Evolutionary conservation across 2,888 invertebrate species (phyloP).

Genomic region (Zygogramma bicolorata): DNA sequence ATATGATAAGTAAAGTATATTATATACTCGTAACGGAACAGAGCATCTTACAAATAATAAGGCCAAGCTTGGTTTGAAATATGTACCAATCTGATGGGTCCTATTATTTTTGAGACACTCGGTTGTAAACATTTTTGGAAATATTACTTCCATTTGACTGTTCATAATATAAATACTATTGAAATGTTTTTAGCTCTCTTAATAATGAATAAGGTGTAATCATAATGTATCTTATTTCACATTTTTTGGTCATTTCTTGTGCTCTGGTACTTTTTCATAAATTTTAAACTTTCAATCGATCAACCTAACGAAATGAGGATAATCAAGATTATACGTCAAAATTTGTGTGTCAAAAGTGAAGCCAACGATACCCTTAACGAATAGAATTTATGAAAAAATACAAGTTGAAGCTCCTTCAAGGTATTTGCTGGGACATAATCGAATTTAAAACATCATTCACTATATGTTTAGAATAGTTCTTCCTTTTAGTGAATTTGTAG

Average conservation of each 20-base stretch:
- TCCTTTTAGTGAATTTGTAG: constrained; percentile 63
- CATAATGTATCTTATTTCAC: constrained; percentile 57
- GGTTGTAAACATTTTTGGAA: constrained; percentile 46
- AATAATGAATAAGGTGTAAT: constrained; percentile 55
- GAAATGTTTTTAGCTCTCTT: constrained; percentile 63
- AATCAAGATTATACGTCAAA: constrained; percentile 34
- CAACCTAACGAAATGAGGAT: constrained; percentile 43
- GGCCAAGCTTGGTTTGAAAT: neutral
- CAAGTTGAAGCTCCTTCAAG: constrained; percentile 57
- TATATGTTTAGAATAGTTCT: constrained; percentile 64
- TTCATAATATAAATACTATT: constrained; percentile 59
- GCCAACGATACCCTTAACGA: constrained; percentile 51
- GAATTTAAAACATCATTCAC: constrained; percentile 63
- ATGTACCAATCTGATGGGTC: neutral
- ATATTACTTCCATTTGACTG: constrained; percentile 59
- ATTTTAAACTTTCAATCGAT: constrained; percentile 5
- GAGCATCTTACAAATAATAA: constrained; percentile 21
- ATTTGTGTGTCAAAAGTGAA: constrained; percentile 15
- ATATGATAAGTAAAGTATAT: constrained; percentile 24
- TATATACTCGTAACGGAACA: constrained; percentile 8
- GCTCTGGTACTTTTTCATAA: constrained; percentile 51
- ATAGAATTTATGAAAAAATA: constrained; percentile 46
- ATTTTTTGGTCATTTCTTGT: constrained; percentile 51
- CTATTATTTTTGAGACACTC: constrained; percentile 25
- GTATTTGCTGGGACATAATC: constrained; percentile 63